Percentiles rank a stretch among this genome's conserved stretches.
Conservation (phyloP, 2,888 invertebrate genomes). For the Plagodis dolabraria region DNA sequence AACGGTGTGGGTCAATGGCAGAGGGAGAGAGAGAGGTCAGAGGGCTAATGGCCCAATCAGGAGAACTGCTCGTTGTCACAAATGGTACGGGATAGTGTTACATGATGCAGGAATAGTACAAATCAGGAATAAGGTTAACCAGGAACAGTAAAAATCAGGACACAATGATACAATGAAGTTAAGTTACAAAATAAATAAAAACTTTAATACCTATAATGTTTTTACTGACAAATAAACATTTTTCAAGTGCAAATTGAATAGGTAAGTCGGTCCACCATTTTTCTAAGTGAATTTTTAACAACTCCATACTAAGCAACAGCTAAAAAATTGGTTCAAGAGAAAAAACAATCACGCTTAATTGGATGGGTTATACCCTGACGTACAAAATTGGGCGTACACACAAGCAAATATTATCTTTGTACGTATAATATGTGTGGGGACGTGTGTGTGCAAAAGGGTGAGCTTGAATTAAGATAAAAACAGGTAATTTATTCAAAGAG, state of each 20-base stretch:
- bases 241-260: background rate
- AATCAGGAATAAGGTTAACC: too few relatives aligned
- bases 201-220: too few relatives aligned
- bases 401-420: background rate
- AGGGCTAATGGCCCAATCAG: too few relatives aligned
- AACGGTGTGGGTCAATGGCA: too few relatives aligned
- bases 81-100: too few relatives aligned
- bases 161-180: too few relatives aligned
- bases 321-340: constrained; percentile 20
- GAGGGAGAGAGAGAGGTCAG: too few relatives aligned
- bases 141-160: too few relatives aligned
- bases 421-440: background rate
- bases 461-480: constrained; percentile 46
- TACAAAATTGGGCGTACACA: constrained; percentile 14
- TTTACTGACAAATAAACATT: too few relatives aligned
- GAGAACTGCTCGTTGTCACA: too few relatives aligned
- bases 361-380: constrained; percentile 9
- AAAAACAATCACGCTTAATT: constrained; percentile 24
- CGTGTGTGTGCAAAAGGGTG: background rate
- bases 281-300: background rate
- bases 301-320: background rate
- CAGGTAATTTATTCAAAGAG: constrained; percentile 57
- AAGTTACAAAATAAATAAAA: too few relatives aligned
- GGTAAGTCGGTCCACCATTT: background rate
- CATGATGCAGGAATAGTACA: too few relatives aligned